phyloP scores from a whole-genome alignment of 2,797 vertebrate species.

The Takifugu rubripes region DNA sequence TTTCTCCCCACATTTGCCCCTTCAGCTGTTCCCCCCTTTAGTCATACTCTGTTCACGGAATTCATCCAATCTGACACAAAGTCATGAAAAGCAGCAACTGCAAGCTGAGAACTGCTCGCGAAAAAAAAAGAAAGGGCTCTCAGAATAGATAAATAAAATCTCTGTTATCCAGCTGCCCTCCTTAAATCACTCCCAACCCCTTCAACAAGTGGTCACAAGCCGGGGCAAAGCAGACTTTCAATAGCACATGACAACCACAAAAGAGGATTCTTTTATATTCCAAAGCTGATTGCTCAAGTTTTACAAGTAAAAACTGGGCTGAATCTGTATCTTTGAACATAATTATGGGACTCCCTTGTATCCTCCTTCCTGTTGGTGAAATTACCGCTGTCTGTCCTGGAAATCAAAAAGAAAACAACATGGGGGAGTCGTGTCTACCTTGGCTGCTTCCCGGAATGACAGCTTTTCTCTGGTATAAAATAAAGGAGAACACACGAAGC shows the following conservation, averaged over 20 bases:
- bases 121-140: slow-evolving; percentile 68
- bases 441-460: slow-evolving; percentile 62
- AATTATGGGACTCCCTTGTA: slow-evolving; percentile 73
- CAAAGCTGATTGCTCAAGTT: slow-evolving; percentile 70
- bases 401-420: slow-evolving; percentile 45
- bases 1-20: slow-evolving; percentile 31
- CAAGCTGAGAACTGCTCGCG: slow-evolving; percentile 69
- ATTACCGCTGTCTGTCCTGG: slow-evolving; percentile 64
- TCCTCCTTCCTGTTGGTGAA: slow-evolving; percentile 75
- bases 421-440: slow-evolving; percentile 58
- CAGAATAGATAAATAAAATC: slow-evolving; percentile 79
- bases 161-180: slow-evolving; percentile 78
- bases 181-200: slow-evolving; percentile 77
- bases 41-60: slow-evolving; percentile 54
- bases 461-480: slow-evolving; percentile 34
- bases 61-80: slow-evolving; percentile 67
- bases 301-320: slow-evolving; percentile 71
- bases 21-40: slow-evolving; percentile 66
- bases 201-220: slow-evolving; percentile 76
- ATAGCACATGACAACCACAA: slow-evolving; percentile 71
- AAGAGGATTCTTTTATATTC: slow-evolving; percentile 70
- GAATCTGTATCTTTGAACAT: slow-evolving; percentile 75
- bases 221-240: slow-evolving; percentile 66
- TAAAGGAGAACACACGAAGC: no score
- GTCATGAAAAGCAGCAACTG: slow-evolving; percentile 69